Base-by-base conservation (phyloP, 2,888 invertebrate genomes). In the Notocelia uddmanniana region DNA sequence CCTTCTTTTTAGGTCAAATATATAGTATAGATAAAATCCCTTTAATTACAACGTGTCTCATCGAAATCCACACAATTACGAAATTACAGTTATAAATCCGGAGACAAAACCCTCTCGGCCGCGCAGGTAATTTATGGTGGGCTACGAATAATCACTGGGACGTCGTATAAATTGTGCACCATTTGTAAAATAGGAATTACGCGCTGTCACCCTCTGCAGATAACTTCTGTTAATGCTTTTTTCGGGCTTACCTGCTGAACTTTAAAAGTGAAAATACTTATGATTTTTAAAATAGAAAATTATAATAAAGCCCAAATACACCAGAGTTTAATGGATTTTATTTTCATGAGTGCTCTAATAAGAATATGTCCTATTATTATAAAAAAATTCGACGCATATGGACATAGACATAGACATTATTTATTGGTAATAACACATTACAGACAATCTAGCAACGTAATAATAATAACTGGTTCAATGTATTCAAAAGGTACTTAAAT, bases 121-220 rank as follows among this genome's bases (percentile, higher is more conserved):
- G 84, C 85, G 84, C 88, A 86, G 87, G 91, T 91, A 92, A 93
- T 93, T 93, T 93, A 93, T 92, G 85, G 88, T 85, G 83, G 84
- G 85, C 85, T 83, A 84, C 84, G 92, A 89, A 93, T 93, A 93
- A 93, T 93, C 93, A 93, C 88, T 78, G 79, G 89, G 90, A 91
- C 91, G 92, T 88, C 92, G 90, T 87, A 93, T 93, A 93, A 93
- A 93, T 93, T 87, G 88, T 89, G 87, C 83, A 83, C 90, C 93
- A 91, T 93, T 93, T 93, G 92, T 92, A 90, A 92, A 93, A 93
- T 92, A 90, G 89, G 92, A 89, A 92, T 92, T 91, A 91, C 91
- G 88, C 80, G 85, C 86, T 89, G 90, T 91, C 90, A 83, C 87
- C 87, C 85, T 79, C 79, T n/a, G 68, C 21, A 71, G 73, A 74